phyloP scores from a whole-genome alignment of 2,888 invertebrate genomes.

The Tachina fera region DNA sequence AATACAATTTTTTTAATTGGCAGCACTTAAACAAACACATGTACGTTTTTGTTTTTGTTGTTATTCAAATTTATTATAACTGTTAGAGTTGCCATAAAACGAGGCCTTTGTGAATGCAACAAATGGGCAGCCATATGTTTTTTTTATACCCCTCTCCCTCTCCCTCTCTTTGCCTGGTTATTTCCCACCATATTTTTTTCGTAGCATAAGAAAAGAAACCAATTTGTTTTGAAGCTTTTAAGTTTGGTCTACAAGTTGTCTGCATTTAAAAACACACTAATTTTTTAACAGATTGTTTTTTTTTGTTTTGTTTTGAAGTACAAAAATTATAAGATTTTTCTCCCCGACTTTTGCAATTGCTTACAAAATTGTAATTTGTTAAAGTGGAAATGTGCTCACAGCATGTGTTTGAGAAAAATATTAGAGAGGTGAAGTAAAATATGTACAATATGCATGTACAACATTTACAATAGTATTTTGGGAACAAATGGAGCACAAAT shows the following conservation, averaged over 20 bases:
- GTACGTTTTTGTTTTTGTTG: constrained; percentile 13
- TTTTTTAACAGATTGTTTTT: neutral
- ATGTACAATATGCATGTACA: too few species aligned
- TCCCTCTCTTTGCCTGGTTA: neutral
- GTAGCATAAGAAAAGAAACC: neutral
- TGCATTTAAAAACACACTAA: neutral
- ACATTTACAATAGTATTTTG: neutral
- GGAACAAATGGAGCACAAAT: constrained; percentile 3
- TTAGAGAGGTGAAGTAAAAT: neutral
- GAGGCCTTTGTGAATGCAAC: neutral
- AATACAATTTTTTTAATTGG: neutral
- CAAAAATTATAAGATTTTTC: constrained; percentile 9
- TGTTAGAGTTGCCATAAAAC: constrained; percentile 27
- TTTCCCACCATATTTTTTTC: neutral
- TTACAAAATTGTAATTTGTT: constrained; percentile 55
- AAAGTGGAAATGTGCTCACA: constrained; percentile 20
- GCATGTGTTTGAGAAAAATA: constrained; percentile 51
- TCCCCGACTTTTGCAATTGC: constrained; percentile 48
- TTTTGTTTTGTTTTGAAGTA: neutral
- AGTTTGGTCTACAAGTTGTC: neutral
- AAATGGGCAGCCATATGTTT: constrained; percentile 19
- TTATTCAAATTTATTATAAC: constrained; percentile 32
- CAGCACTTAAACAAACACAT: constrained; percentile 27
- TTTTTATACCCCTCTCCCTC: neutral
- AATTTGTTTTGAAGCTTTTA: neutral